These are phyloP conservation scores for Pogonophryne albipinna DNA, from an alignment of 2,797 vertebrate species.

Conservation along the genomic window DNA sequence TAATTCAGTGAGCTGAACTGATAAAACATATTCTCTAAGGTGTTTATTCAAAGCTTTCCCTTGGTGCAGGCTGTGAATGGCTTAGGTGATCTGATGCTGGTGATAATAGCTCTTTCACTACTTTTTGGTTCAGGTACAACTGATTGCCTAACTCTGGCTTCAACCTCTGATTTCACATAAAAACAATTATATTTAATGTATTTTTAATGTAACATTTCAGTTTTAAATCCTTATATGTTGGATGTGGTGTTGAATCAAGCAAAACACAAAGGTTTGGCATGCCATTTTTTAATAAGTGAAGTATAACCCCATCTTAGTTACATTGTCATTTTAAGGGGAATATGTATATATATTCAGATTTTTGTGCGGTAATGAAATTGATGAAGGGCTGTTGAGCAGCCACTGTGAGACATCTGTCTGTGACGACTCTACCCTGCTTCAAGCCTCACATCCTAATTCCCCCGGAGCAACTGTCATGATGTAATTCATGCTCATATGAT, in stretches of 20 bases:
- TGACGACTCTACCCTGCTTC: conserved; percentile 33
- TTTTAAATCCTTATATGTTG: neutral
- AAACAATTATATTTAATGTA: neutral
- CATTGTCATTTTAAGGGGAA: conserved; percentile 16
- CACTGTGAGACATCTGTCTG: conserved; percentile 57
- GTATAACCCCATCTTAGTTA: conserved; percentile 14
- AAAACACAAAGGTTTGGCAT: neutral
- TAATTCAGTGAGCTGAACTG: conserved; percentile 38
- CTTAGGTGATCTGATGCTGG: conserved; percentile 15
- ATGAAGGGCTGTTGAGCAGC: conserved; percentile 64
- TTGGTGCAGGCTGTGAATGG: conserved; percentile 9
- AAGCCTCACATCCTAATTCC: conserved; percentile 76
- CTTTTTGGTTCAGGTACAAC: neutral
- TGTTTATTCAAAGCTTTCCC: neutral
- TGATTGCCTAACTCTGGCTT: neutral
- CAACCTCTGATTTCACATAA: neutral
- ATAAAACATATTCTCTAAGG: conserved; percentile 27
- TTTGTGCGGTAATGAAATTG: conserved; percentile 35
- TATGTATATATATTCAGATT: conserved; percentile 9
- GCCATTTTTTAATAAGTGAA: conserved; percentile 27
- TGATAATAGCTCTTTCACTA: conserved; percentile 4
- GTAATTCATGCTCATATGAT: conserved; percentile 67
- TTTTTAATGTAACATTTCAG: too few species aligned
- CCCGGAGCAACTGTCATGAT: conserved; percentile 76
- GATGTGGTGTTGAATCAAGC: neutral